Evolutionary conservation across 2,113 vertebrate species (phyloP), one percentile per base, ranked within the genome.

Genomic region (Coptodon bakossiorum): DNA sequence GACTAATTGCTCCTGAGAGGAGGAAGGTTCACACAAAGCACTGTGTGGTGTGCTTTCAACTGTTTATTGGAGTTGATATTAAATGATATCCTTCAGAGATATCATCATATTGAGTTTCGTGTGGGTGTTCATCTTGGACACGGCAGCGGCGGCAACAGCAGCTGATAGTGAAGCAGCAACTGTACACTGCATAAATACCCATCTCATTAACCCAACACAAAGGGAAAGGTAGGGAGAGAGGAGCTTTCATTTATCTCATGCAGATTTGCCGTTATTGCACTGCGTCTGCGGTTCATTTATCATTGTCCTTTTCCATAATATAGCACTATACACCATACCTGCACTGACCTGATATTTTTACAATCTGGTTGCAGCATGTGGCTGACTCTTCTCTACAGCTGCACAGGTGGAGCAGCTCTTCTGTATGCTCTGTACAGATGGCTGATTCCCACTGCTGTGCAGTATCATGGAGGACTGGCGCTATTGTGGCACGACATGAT

Each of bases 121-220:
- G 86, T 86, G 88, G 68, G 24, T 83, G 81, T 80, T 36, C 31
- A 57, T 87, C 14, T 29, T 76, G 57, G 66, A 83, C 22, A 10
- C 40, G 68, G 57, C 80, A 66, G 87, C 50, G 31, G 56, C 53
- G 17, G 79, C 50, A 82, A 48, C 54, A 61, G 80, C 12, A 83
- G 82, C 85, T 71, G 87, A 84, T 81, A 81, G 66, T 61, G 52
- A 19, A 82, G 81, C 81, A 78, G 80, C 66, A 54, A 50, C 38
- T 81, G 66, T 83, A 82, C 86, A 19, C 91, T 88, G 93, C 83
- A 95, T 92, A 92, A 96, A 90, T 90, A 96, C 96, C 93, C 96
- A 96, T 96, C 91, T 96, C 94, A 96, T 96, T 96, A 96, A 36
- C 81, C 19, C 22, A 3, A 63, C 81, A 95, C 93, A 95, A 94